These are phyloP conservation scores for Pseudoips prasinana DNA, from an alignment of 2,888 invertebrate genomes.

Conservation along the genomic window DNA sequence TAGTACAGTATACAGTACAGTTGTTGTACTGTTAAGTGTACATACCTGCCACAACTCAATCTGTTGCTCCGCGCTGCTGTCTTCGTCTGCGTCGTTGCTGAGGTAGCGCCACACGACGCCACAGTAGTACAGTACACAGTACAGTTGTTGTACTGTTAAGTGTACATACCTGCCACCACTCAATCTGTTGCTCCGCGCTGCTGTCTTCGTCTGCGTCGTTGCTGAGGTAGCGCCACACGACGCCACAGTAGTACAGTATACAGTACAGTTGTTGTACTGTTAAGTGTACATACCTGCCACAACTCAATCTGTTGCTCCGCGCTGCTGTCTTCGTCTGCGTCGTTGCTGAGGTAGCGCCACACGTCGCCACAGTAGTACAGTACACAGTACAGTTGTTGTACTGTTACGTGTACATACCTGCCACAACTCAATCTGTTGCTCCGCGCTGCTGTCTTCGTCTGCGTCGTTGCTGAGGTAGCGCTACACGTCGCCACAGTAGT, in stretches of 20 bases:
- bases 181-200: conserved; percentile 82
- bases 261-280: too few relatives aligned
- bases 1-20: conserved; percentile 92
- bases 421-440: conserved; percentile 88
- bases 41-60: conserved; percentile 94
- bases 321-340: conserved; percentile 79
- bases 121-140: conserved; percentile 92
- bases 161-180: conserved; percentile 95
- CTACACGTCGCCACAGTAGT: conserved; percentile 93
- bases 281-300: too few relatives aligned
- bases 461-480: conserved; percentile 83
- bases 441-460: conserved; percentile 80
- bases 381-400: conserved; percentile 92
- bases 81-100: conserved; percentile 73
- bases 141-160: too few relatives aligned
- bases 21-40: too few relatives aligned
- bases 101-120: conserved; percentile 92
- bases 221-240: conserved; percentile 89
- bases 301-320: conserved; percentile 84
- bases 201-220: conserved; percentile 79
- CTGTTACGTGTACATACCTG: too few relatives aligned
- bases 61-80: conserved; percentile 79
- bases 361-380: conserved; percentile 93
- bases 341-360: conserved; percentile 85
- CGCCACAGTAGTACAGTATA: conserved; percentile 90